Conservation (phyloP, 2,888 invertebrate species). For the Penaeus monodon region DNA sequence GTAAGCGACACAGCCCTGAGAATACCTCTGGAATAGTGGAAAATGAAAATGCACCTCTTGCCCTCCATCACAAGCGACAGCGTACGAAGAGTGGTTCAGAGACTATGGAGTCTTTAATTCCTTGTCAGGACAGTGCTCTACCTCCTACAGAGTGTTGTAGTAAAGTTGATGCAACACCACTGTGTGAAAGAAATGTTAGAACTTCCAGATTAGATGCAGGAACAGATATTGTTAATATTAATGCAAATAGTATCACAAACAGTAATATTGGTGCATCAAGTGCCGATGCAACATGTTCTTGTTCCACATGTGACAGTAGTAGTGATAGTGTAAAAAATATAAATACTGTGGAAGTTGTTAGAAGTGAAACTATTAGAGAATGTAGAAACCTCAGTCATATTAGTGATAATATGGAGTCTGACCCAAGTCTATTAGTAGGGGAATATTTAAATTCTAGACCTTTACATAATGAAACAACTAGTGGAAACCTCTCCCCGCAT, state of each 20-base stretch:
- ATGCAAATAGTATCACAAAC: neutral
- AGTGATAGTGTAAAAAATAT: slow-evolving; percentile 42
- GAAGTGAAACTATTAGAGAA: slow-evolving; percentile 40
- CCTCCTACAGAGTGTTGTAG: slow-evolving; percentile 40
- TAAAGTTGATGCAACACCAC: slow-evolving; percentile 45
- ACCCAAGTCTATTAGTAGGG: slow-evolving; percentile 31
- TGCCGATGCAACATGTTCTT: slow-evolving; percentile 48
- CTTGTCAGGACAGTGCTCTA: slow-evolving; percentile 40
- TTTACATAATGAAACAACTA: slow-evolving; percentile 35
- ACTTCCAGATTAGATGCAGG: slow-evolving; percentile 45
- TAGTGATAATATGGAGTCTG: slow-evolving; percentile 23
- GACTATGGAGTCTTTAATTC: slow-evolving; percentile 38
- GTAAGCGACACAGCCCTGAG: slow-evolving; percentile 56
- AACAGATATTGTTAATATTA: slow-evolving; percentile 27
- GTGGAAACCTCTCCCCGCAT: slow-evolving; percentile 57
- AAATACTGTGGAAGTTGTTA: slow-evolving; percentile 33
- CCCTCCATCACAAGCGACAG: slow-evolving; percentile 57
- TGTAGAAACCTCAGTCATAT: slow-evolving; percentile 31
- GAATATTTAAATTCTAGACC: slow-evolving; percentile 33
- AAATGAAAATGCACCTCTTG: slow-evolving; percentile 52
- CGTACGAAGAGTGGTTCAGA: slow-evolving; percentile 63
- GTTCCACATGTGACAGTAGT: slow-evolving; percentile 41
- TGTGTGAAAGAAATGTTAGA: slow-evolving; percentile 60
- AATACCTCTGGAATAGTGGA: slow-evolving; percentile 37
- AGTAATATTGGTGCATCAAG: neutral